Evolutionary conservation across 53 echinoderm and acorn worm species (phyloP), one percentile per base, ranked within the genome.

Genomic region (Mesocentrotus franciscanus): DNA sequence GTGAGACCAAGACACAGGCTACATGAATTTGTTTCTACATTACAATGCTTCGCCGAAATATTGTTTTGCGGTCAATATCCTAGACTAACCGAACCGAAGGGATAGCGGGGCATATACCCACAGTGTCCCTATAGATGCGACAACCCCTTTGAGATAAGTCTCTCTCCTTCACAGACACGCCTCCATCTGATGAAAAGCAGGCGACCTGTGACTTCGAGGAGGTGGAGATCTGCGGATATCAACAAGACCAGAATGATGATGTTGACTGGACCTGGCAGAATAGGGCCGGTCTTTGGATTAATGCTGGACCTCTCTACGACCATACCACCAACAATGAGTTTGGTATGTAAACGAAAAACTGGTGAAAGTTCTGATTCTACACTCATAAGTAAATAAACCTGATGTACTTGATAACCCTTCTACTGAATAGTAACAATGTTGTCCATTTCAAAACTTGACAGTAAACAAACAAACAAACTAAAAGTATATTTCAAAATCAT

Each of bases 261-360:
- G 95, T 89, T 30, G 96, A 98, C 83, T 98, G 98, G 98, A 85
- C 94, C 7, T 98, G 98, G 97, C 97, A 97, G 83, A 98, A 97
- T 60, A 78, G 94, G 12, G 97, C 97, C 3, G 95, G 58, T 30
- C 94, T 58, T 34, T 9, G 26, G 42, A 14, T 58, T 29, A 71
- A 95, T 15, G 95, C 95, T 20, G 97, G 98, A 16, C 98, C 98
- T 18, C 78, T 74, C 8, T 93, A 92, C 42, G 98, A 98, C 89
- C 97, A 98, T 92, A 98, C 98, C 11, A 92, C 56, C 0, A 96
- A 97, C 17, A 89, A 96, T 33, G 90, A 95, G 27, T 78, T 97
- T 10, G 98, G 98, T 98, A 93, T 10, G 95, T 55, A 32, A 9
- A 60, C n/a, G 8, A 81, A 81, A 10, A 76, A 30, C 30, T 36